Percentiles rank a stretch among this genome's conserved stretches.
Evolutionary conservation across 1,140 invertebrate species (phyloP).

Genomic region (Lethocerus indicus): DNA sequence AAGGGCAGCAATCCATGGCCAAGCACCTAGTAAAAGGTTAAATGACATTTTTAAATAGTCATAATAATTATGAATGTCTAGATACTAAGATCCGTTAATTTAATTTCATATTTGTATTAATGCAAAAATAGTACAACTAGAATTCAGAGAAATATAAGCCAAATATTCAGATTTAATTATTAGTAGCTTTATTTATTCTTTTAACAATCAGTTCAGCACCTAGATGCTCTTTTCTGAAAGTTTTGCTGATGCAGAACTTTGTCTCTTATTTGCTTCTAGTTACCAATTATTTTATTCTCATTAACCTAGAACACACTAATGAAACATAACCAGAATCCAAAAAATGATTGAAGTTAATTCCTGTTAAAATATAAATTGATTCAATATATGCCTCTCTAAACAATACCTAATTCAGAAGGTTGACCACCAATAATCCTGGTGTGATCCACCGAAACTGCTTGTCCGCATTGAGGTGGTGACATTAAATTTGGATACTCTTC

Average conservation of each 20-base stretch:
- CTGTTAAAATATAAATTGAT: too few species aligned
- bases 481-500: background rate
- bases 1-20: conserved; percentile 26
- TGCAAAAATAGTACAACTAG: background rate
- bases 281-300: background rate
- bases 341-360: background rate
- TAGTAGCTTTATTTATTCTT: background rate
- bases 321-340: background rate
- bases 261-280: background rate
- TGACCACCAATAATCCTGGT: conserved; percentile 5
- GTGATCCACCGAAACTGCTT: background rate
- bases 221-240: background rate
- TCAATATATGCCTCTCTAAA: too few species aligned
- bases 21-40: conserved; percentile 12
- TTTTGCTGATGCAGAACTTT: background rate
- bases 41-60: background rate
- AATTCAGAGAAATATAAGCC: background rate
- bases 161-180: background rate
- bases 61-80: background rate
- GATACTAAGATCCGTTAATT: background rate
- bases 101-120: background rate
- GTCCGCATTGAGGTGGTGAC: conserved; percentile 6
- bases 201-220: background rate
- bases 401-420: conserved; percentile 8
- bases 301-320: background rate